These are phyloP conservation scores for Plutella xylostella DNA, from an alignment of 2,888 invertebrate genomes.

Conservation along the genomic window DNA sequence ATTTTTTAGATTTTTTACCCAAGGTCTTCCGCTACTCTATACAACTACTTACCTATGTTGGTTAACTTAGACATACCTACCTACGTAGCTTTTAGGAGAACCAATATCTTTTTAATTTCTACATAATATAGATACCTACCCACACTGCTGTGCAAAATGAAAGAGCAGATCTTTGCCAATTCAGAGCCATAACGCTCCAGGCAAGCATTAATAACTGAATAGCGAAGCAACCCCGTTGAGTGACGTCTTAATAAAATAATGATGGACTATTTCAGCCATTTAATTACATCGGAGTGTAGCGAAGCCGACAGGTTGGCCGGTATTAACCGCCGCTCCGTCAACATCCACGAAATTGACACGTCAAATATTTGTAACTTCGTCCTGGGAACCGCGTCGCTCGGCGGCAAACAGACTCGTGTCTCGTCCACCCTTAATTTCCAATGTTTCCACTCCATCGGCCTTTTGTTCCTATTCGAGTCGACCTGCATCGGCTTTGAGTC, in stretches of 20 bases:
- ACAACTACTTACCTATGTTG: not conserved
- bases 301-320: conserved; percentile 48
- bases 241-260: conserved; percentile 49
- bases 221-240: not conserved
- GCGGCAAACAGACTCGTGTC: conserved; percentile 69
- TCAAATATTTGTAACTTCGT: conserved; percentile 71
- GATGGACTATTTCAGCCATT: conserved; percentile 62
- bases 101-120: too few relatives aligned
- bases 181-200: not conserved
- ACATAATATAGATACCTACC: too few relatives aligned
- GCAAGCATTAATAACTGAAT: not conserved
- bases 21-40: too few relatives aligned
- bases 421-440: conserved; percentile 69
- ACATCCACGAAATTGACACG: conserved; percentile 71
- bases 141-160: too few relatives aligned
- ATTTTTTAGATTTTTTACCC: too few relatives aligned
- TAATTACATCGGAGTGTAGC: conserved; percentile 58
- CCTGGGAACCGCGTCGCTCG: conserved; percentile 68
- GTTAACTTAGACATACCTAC: not conserved
- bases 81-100: not conserved
- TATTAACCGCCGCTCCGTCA: conserved; percentile 70
- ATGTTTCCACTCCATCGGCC: conserved; percentile 47
- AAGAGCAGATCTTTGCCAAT: not conserved
- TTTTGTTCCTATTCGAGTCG: conserved; percentile 29
- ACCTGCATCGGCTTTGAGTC: conserved; percentile 30